Conservation (phyloP, 2,888 invertebrate genomes). For the Tenthredo scrophulariae region DNA sequence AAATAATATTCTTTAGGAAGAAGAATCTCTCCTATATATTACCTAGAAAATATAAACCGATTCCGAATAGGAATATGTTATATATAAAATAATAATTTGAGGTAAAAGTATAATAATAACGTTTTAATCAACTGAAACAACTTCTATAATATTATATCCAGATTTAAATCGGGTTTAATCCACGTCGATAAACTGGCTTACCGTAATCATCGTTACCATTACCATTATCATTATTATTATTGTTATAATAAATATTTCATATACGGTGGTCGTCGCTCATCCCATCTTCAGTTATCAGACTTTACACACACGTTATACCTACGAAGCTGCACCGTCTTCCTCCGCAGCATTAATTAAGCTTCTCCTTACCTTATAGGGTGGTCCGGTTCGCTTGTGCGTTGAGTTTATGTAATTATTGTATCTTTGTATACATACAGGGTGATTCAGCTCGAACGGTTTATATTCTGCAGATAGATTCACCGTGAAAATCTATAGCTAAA, state of each 20-base stretch:
- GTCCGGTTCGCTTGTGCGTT: neutral
- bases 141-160: neutral
- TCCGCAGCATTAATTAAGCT: constrained; percentile 9
- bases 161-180: neutral
- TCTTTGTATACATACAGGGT: neutral
- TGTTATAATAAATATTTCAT: neutral
- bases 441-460: neutral
- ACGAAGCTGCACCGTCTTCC: neutral
- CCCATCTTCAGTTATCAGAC: neutral
- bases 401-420: constrained; percentile 10
- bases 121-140: neutral
- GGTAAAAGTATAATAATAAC: neutral
- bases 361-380: constrained; percentile 24
- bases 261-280: neutral
- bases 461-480: neutral
- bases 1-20: no score
- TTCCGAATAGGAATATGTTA: neutral
- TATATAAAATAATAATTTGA: neutral
- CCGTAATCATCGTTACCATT: neutral
- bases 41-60: neutral
- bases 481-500: no score
- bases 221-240: neutral
- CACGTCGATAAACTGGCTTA: neutral
- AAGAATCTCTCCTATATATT: no score
- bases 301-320: neutral